Evolutionary conservation across 2,113 vertebrate genomes (phyloP).

Genomic region (Vidua macroura): DNA sequence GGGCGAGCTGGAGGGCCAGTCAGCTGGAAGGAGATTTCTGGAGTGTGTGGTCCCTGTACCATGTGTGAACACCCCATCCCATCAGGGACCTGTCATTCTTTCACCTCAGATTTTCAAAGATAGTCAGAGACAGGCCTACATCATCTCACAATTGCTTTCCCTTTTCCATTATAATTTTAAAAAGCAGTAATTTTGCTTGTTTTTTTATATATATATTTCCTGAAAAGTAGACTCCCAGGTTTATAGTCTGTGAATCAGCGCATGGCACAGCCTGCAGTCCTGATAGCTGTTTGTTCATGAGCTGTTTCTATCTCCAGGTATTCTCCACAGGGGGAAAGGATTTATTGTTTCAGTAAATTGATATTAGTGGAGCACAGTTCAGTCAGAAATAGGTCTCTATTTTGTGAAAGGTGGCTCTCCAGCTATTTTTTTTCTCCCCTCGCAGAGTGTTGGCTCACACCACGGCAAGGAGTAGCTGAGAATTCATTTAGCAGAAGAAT

Average conservation of each 20-base stretch:
- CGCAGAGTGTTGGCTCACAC: not conserved
- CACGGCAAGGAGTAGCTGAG: not conserved
- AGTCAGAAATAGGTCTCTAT: slow-evolving; percentile 13
- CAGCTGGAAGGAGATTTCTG: not conserved
- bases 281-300: slow-evolving; percentile 15
- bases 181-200: not conserved
- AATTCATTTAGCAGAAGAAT: slow-evolving; percentile 54
- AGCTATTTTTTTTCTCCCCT: not conserved
- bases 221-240: not conserved
- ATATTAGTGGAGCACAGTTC: slow-evolving; percentile 34
- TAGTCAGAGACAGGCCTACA: not conserved
- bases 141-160: not conserved
- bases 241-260: not conserved
- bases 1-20: not conserved
- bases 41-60: not conserved
- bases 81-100: not conserved
- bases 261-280: slow-evolving; percentile 13
- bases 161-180: not conserved
- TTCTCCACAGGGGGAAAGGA: slow-evolving; percentile 10
- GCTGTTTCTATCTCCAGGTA: slow-evolving; percentile 27
- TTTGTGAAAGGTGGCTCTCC: slow-evolving; percentile 24
- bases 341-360: slow-evolving; percentile 61
- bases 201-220: not conserved
- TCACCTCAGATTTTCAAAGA: not conserved
- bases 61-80: not conserved